Base-by-base conservation (phyloP, 2,888 invertebrate genomes). In the Lasioglossum morio region DNA sequence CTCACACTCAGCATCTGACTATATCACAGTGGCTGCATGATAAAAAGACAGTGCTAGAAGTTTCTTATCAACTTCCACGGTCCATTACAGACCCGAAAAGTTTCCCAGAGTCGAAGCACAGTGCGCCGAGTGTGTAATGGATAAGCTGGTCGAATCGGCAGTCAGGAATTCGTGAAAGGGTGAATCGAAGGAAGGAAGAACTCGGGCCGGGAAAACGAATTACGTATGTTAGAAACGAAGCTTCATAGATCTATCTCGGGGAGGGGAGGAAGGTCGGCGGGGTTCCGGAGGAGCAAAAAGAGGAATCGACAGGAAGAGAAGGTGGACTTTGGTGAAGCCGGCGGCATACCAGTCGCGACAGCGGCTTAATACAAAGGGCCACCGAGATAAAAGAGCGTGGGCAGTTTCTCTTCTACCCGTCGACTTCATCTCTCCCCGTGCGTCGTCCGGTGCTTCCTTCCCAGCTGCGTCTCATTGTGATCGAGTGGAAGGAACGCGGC, bases 381-480 rank as follows among this genome's bases (percentile, higher is more conserved):
- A 84, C 66, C 83, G 82, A 90, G 89, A 86, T 90, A 88, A 90
- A 90, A 87, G 86, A 88, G 89, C 89, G 90, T 87, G 86, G 90
- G 90, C 82, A 86, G 90, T 90, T 90, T 87, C 89, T 90, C 89
- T 89, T 89, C 86, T 77, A 81, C 82, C 85, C 87, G 87, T 87
- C 82, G 87, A 86, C 85, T 87, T 87, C 88, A 87, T 87, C 88
- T 89, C 84, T 81, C 86, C 60, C 75, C 37, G 30, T 57, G n/a
- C 66, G 72, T 75, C 80, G 69, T 70, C 66, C 84, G 74, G 57
- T 79, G 72, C 74, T 89, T 78, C 86, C 86, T 72, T 69, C 69
- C 72, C 81, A 66, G 48, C 63, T 83, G 73, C 83, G 75, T 77
- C 81, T 85, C 82, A 82, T 89, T 87, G 89, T 85, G 85, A 81